Evolutionary conservation across 2,113 vertebrate genomes (phyloP), one percentile per base, ranked within the genome.

Genomic region (Cyprinus carpio): DNA sequence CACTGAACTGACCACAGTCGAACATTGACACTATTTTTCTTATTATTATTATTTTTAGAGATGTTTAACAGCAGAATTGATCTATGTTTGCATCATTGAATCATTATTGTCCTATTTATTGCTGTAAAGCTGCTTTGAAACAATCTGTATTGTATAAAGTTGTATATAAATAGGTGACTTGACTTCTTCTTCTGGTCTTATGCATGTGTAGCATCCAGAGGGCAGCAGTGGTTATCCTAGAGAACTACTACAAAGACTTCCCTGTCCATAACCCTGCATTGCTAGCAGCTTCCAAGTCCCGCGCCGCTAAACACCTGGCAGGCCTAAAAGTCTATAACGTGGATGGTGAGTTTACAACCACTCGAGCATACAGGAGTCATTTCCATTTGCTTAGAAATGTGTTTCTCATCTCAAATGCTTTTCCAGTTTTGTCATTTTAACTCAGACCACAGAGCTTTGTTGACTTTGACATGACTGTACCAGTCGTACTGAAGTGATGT

Each of bases 161-260:
- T 0, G 20, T 9, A 58, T 58, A 23, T 58, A 58, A 58, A 58
- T 3, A 23, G 20, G 20, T 58, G 56, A 60, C 3, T 60, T 58
- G 10, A 12, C 43, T 11, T 11, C 15, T 10, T 18, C 25, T 56
- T 27, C 71, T 64, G 27, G 15, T 20, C 34, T 43, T 49, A 18
- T 64, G 8, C 9, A 56, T 67, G 49, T 34, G 29, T 90, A 99
- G 97, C 89, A 96, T 99, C 88, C 98, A 99, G 91, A 92, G 96
- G 89, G 97, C 97, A 78, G 98, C 98, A 4, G 86, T 98, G 90
- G 94, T 95, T 89, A 93, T 99, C 90, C 89, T 99, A 85, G 96
- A 98, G 91, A 96, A 96, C 88, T 99, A 98, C 94, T 97, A 98
- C 92, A 95, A 94, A 82, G 97, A 99, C 92, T 99, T 98, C 92